phyloP scores from a whole-genome alignment of 2,888 invertebrate genomes.

The Phortica magna region DNA sequence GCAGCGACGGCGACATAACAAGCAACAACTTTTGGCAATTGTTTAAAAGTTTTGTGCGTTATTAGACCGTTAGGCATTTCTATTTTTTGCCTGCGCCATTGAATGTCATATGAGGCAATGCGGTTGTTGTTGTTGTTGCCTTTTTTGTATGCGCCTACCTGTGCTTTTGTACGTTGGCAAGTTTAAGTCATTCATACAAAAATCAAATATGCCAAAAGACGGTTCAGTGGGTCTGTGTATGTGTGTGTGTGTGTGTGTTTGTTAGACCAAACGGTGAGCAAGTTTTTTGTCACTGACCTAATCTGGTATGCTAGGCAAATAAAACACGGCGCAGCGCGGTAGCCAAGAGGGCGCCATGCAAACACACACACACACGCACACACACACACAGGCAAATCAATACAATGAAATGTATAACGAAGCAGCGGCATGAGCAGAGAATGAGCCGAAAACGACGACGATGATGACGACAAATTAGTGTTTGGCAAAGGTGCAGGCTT shows the following conservation, averaged over 20 bases:
- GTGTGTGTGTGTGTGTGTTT: too few species aligned
- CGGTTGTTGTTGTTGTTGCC: background rate
- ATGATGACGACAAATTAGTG: constrained; percentile 28
- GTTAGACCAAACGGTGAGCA: constrained; percentile 3
- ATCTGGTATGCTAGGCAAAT: constrained; percentile 41
- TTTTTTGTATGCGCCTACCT: background rate
- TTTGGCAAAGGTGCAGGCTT: constrained; percentile 29
- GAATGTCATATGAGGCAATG: too few species aligned
- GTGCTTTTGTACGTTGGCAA: background rate
- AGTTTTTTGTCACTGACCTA: constrained; percentile 48
- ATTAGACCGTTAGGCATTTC: constrained; percentile 10
- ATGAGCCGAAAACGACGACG: constrained; percentile 15
- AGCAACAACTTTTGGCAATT: background rate
- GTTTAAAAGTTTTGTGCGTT: constrained; percentile 7
- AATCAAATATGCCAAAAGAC: background rate
- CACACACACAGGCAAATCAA: background rate
- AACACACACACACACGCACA: background rate
- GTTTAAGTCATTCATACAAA: constrained; percentile 24
- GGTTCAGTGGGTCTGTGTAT: too few species aligned
- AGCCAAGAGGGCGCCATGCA: constrained; percentile 19
- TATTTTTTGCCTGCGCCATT: background rate
- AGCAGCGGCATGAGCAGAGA: background rate
- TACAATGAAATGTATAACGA: background rate
- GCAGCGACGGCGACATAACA: background rate
- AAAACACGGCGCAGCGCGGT: constrained; percentile 32